A percentile compares a stretch with the other conserved stretches of the same genome.
Evolutionary conservation across 1,140 invertebrate species (phyloP).

Genomic region (Tribolium madens): DNA sequence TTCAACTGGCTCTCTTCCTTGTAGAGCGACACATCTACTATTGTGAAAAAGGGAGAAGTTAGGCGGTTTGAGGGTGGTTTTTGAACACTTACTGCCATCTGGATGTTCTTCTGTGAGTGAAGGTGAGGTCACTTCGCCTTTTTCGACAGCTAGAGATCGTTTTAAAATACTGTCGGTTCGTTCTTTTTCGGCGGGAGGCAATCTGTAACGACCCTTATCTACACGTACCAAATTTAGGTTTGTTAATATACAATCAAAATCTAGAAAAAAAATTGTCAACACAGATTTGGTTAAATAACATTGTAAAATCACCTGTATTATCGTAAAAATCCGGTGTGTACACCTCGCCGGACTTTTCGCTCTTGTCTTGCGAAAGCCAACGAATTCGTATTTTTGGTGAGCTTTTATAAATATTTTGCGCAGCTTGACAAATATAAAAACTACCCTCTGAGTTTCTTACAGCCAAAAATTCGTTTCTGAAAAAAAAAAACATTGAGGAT

Average conservation of each 20-base stretch:
- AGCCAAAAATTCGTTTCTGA: slow-evolving; percentile 88
- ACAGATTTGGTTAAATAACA: slow-evolving; percentile 11
- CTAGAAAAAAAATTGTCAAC: slow-evolving; percentile 67
- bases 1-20: slow-evolving; percentile 84
- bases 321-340: slow-evolving; percentile 94
- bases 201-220: slow-evolving; percentile 77
- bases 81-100: slow-evolving; percentile 78
- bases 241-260: slow-evolving; percentile 90
- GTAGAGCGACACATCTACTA: slow-evolving; percentile 84
- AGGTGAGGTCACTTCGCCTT: slow-evolving; percentile 74
- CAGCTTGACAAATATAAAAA: slow-evolving; percentile 91
- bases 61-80: background rate
- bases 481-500: slow-evolving; percentile 52
- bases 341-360: slow-evolving; percentile 74
- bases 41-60: slow-evolving; percentile 56
- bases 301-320: slow-evolving; percentile 75
- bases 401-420: slow-evolving; percentile 91
- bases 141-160: slow-evolving; percentile 85
- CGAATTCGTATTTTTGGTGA: slow-evolving; percentile 87
- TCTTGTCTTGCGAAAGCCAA: slow-evolving; percentile 85
- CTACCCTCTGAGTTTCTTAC: slow-evolving; percentile 89
- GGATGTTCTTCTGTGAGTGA: slow-evolving; percentile 85
- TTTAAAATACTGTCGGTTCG: slow-evolving; percentile 88
- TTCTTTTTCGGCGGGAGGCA: slow-evolving; percentile 79
- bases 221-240: slow-evolving; percentile 83